Evolutionary conservation across 2,797 vertebrate genomes (phyloP).

Genomic region (Micropoecilia bifurca): DNA sequence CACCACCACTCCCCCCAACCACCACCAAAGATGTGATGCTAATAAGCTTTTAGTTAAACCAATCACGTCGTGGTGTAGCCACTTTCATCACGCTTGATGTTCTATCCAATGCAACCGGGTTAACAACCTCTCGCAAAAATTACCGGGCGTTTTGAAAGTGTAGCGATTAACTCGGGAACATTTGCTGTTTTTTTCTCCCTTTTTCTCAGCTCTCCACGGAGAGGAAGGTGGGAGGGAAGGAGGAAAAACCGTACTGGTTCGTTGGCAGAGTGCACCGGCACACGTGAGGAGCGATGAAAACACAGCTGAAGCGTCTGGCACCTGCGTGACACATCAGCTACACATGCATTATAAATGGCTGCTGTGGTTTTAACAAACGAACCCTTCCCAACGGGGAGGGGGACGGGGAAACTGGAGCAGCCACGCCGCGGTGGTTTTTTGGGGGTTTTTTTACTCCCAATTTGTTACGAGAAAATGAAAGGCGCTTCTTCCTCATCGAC

Average conservation of each 20-base stretch:
- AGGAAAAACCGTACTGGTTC: conserved; percentile 45
- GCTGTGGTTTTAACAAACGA: conserved; percentile 54
- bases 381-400: conserved; percentile 27
- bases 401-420: conserved; percentile 52
- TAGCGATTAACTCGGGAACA: conserved; percentile 68
- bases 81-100: conserved; percentile 77
- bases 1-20: conserved; percentile 30
- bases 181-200: conserved; percentile 45
- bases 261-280: conserved; percentile 44
- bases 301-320: conserved; percentile 18
- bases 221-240: conserved; percentile 28
- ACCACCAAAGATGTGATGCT: conserved; percentile 52
- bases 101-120: conserved; percentile 71
- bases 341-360: conserved; percentile 61
- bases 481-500: conserved; percentile 16
- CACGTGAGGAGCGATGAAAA: conserved; percentile 47
- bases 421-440: not conserved
- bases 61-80: conserved; percentile 61
- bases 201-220: conserved; percentile 30
- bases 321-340: conserved; percentile 56
- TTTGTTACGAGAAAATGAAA: conserved; percentile 48
- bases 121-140: conserved; percentile 71
- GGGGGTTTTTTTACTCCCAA: conserved; percentile 21
- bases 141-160: conserved; percentile 63
- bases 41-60: conserved; percentile 80